Evolutionary conservation across 2,113 vertebrate species (phyloP), one percentile per base, ranked within the genome.

Genomic region (Upupa epops): DNA sequence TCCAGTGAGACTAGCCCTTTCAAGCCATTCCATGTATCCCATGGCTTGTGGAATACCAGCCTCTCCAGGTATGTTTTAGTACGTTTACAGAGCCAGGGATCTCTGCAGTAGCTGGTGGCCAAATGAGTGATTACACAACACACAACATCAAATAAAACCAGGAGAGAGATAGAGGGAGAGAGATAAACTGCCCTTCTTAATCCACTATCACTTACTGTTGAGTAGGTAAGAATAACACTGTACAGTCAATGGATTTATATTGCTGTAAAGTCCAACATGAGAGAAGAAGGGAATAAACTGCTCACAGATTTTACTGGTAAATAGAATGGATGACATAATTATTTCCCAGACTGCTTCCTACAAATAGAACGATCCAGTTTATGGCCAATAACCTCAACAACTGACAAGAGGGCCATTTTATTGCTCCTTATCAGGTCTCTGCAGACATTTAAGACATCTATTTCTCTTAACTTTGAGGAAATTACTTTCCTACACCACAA

Each of bases 1-100:
- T 95, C 94, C 92, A 85, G 94, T 96, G 69, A 65, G 40, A 95
- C 90, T 31, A 96, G 84, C 96, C 89, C 93, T 51, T n/a, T 73
- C 81, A 87, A 92, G 51, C 65, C 48, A 89, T 54, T 11, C 45
- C 82, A 7, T n/a, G n/a, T n/a, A n/a, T n/a, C n/a, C n/a, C n/a
- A n/a, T n/a, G n/a, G n/a, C n/a, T n/a, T 32, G 86, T 58, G 76
- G 76, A 86, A 63, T 60, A 92, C 28, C 70, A 75, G 60, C 87
- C 28, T 92, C 91, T 76, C 87, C 64, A 63, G 68, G 26, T 80
- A 32, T 86, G 79, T 80, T 72, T 59, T 78, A 76, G 26, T 52
- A 85, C 0, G 0, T 83, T 85, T 92, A 86, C 40, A 45, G 70
- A 95, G 42, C 20, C 70, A 83, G 19, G 22, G 54, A 79, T 72